phyloP scores from a whole-genome alignment of 2,113 vertebrate species.

The Nesogale talazaci region DNA sequence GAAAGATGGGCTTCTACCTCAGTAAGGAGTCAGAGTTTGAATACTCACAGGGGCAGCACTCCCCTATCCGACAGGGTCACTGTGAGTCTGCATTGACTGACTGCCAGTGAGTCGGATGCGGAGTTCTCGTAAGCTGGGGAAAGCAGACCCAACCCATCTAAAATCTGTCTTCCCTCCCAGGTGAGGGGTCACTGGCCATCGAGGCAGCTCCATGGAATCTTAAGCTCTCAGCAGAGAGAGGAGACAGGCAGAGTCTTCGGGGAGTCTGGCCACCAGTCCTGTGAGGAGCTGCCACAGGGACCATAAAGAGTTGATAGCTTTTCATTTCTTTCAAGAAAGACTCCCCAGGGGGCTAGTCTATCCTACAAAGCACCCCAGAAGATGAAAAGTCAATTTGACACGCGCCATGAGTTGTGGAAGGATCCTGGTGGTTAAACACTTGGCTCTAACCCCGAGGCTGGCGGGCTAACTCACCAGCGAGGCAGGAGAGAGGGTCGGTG shows the following conservation, averaged over 20 bases:
- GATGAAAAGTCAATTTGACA: conserved; percentile 12
- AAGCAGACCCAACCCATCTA: not conserved
- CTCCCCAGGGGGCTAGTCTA: not conserved
- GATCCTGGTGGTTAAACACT: not conserved
- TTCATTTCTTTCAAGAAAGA: conserved; percentile 29
- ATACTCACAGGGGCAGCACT: too few species aligned
- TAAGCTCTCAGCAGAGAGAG: not conserved
- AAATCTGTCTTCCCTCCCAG: not conserved
- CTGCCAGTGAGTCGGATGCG: too few species aligned
- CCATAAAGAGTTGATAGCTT: not conserved
- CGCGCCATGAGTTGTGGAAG: not conserved
- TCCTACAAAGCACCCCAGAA: not conserved
- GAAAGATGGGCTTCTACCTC: too few species aligned
- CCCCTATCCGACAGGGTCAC: too few species aligned
- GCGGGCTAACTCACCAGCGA: not conserved
- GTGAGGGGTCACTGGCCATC: not conserved
- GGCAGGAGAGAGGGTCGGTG: not conserved
- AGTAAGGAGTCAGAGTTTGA: too few species aligned
- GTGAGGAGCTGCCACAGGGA: not conserved
- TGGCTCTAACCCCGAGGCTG: not conserved
- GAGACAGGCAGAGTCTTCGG: not conserved
- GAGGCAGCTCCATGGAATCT: not conserved
- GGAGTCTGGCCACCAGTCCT: not conserved
- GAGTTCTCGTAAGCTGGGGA: not conserved
- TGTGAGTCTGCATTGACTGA: too few species aligned